Evolutionary conservation across 2,113 vertebrate genomes (phyloP).

Genomic region (Sylvilagus bachmani): DNA sequence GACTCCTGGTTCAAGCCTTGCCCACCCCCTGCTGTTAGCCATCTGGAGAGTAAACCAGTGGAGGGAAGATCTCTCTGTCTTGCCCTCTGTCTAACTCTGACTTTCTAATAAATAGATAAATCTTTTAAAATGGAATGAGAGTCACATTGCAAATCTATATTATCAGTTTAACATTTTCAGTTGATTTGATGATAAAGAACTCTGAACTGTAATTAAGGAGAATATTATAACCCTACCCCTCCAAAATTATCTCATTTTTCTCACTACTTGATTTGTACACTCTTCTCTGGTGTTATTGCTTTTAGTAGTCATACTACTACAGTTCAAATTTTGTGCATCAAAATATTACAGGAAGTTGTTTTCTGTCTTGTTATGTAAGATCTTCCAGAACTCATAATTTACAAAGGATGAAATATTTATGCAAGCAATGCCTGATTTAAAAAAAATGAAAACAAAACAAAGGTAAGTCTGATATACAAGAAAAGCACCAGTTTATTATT

Average conservation of each 20-base stretch:
- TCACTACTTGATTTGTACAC: background rate
- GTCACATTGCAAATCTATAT: background rate
- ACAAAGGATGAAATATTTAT: background rate
- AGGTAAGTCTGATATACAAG: background rate
- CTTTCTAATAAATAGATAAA: no score
- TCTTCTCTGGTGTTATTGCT: background rate
- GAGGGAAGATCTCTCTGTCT: no score
- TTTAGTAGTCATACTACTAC: background rate
- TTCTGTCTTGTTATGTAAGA: background rate
- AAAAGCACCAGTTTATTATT: background rate
- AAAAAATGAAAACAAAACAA: background rate
- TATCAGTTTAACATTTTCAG: background rate
- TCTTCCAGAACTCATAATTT: background rate
- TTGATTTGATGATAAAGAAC: background rate
- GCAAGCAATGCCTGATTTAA: background rate
- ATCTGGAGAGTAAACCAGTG: no score
- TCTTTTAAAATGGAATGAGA: constrained; percentile 38
- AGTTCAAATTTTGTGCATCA: background rate
- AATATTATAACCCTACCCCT: background rate
- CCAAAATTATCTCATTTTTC: background rate
- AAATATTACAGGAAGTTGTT: background rate
- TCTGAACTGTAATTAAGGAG: background rate
- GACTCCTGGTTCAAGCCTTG: no score
- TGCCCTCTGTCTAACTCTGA: no score
- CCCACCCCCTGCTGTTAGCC: no score